Conservation (phyloP, 2,113 vertebrate genomes). For the Leptosomus discolor region DNA sequence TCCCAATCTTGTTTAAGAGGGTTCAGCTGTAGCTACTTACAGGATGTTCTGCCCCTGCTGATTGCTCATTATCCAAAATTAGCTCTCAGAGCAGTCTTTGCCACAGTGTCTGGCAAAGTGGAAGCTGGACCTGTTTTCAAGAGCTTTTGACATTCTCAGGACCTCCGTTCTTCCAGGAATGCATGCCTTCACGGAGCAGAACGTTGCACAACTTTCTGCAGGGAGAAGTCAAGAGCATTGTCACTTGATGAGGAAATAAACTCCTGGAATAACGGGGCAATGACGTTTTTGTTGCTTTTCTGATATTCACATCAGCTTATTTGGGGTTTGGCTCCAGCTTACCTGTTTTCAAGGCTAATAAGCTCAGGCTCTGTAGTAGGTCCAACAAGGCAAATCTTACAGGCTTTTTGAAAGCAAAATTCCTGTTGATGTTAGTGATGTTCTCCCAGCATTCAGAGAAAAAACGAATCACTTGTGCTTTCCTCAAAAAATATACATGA, state of each 20-base stretch:
- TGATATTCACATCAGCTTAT: not conserved
- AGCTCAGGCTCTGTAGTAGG: not conserved
- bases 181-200: not conserved
- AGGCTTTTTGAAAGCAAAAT: not conserved
- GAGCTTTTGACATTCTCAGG: constrained; percentile 67
- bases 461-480: not conserved
- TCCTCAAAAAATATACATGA: not conserved
- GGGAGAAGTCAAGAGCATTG: not conserved
- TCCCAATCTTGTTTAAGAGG: constrained; percentile 54
- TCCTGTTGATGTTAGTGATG: not conserved
- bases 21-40: constrained; percentile 50
- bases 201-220: not conserved
- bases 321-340: not conserved
- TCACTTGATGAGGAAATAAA: fast-evolving
- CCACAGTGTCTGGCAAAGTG: constrained; percentile 50
- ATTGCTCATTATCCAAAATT: constrained; percentile 65
- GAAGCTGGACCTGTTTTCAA: constrained; percentile 64
- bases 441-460: not conserved
- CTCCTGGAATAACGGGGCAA: not conserved
- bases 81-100: constrained; percentile 31
- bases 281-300: not conserved
- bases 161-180: constrained; percentile 44
- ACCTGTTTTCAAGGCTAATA: not conserved
- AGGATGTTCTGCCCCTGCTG: constrained; percentile 55
- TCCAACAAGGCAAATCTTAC: not conserved